Evolutionary conservation across 2,797 vertebrate genomes (phyloP).

Genomic region (Pempheris klunzingeri): DNA sequence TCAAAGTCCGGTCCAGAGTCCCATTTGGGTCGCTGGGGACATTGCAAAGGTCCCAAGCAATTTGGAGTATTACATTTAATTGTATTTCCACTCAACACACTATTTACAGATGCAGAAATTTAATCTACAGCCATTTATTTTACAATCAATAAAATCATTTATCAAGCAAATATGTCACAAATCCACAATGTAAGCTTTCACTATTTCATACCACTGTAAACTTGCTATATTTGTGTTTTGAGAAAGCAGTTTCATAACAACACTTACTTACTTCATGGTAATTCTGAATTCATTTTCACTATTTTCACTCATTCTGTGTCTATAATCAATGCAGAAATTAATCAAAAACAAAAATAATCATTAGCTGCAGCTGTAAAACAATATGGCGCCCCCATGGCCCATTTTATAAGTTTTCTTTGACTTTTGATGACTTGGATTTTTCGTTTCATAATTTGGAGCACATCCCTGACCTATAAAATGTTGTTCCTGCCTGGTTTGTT

Average conservation of each 20-base stretch:
- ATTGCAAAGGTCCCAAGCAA: not conserved
- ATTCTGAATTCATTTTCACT: not conserved
- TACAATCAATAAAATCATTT: not conserved
- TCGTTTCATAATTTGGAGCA: slow-evolving; percentile 2
- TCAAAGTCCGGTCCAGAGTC: not conserved
- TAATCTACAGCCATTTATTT: not conserved
- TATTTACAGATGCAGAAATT: not conserved
- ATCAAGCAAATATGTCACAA: not conserved
- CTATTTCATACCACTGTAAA: not conserved
- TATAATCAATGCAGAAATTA: not conserved
- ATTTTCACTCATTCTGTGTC: not conserved
- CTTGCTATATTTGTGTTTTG: not conserved
- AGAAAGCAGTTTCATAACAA: not conserved
- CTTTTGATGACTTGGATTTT: not conserved
- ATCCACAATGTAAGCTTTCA: too few relatives aligned
- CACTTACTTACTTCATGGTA: not conserved
- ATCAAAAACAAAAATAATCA: not conserved
- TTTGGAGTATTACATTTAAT: not conserved
- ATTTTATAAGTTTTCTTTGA: not conserved
- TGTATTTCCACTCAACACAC: not conserved
- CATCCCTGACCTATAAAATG: not conserved
- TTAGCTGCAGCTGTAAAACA: not conserved
- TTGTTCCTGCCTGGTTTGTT: slow-evolving; percentile 5
- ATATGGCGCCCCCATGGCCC: too few relatives aligned
- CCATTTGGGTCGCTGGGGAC: not conserved